These are phyloP conservation scores for Callosobruchus maculatus DNA, from an alignment of 2,888 invertebrate genomes.

Conservation along the genomic window DNA sequence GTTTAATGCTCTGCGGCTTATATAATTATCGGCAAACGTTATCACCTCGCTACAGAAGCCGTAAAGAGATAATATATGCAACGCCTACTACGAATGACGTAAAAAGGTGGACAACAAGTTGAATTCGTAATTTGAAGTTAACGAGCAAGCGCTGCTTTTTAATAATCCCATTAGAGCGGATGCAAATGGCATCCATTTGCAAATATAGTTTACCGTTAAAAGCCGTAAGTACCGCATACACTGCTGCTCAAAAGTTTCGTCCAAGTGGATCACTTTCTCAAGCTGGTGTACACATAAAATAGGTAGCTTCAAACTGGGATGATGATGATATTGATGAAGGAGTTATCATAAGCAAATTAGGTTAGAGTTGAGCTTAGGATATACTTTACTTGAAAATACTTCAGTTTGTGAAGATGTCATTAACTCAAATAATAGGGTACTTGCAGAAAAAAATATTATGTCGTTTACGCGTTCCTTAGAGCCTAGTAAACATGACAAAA, in stretches of 20 bases:
- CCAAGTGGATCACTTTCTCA: background rate
- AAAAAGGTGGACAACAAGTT: background rate
- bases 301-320: too few relatives aligned
- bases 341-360: too few relatives aligned
- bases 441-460: too few relatives aligned
- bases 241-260: background rate
- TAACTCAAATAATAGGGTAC: too few relatives aligned
- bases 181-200: background rate
- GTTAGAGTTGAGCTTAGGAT: too few relatives aligned
- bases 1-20: background rate
- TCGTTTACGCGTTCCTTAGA: too few relatives aligned
- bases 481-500: too few relatives aligned
- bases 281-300: background rate
- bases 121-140: background rate
- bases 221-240: background rate
- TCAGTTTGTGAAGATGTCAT: too few relatives aligned
- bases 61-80: background rate
- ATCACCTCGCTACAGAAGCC: background rate
- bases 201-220: background rate
- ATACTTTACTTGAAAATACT: too few relatives aligned
- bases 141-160: background rate
- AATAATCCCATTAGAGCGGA: background rate
- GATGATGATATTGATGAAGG: too few relatives aligned
- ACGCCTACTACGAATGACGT: background rate
- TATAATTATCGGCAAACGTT: background rate